A percentile compares a stretch with the other conserved stretches of the same genome.
Evolutionary conservation across 2,113 vertebrate genomes (phyloP).

Genomic region (Cephalophus harveyi): DNA sequence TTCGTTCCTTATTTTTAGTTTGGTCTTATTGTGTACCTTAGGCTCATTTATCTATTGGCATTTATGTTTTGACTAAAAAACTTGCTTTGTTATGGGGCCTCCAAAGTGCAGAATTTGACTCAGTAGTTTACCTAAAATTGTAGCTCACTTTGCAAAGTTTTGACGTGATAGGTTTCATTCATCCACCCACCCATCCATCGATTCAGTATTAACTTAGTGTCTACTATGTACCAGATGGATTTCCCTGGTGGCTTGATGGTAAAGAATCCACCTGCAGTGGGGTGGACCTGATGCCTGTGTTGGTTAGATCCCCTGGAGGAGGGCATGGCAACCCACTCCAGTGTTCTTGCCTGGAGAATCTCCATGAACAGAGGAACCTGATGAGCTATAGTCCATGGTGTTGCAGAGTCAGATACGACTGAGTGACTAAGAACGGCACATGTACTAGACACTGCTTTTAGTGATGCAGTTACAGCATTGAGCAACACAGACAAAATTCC

Average conservation of each 20-base stretch:
- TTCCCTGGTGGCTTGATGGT: background rate
- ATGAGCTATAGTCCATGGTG: background rate
- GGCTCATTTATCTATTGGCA: background rate
- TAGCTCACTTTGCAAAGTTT: conserved; percentile 20
- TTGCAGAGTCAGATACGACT: background rate
- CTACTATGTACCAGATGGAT: background rate
- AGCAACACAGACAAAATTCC: background rate
- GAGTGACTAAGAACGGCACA: background rate
- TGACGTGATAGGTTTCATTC: background rate
- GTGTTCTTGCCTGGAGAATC: background rate
- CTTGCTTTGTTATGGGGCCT: background rate
- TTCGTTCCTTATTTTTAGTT: background rate
- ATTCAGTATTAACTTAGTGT: background rate
- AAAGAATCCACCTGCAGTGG: background rate
- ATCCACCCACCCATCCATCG: background rate
- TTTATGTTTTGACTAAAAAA: background rate
- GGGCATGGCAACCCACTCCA: background rate
- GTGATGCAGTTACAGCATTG: background rate
- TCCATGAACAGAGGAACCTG: background rate
- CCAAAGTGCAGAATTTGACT: background rate
- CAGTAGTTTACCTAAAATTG: background rate
- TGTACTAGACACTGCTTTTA: background rate
- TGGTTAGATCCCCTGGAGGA: background rate
- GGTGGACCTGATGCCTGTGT: background rate
- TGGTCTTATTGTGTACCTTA: background rate